Base-by-base conservation (phyloP, 2,797 vertebrate genomes). In the Melopsittacus undulatus region DNA sequence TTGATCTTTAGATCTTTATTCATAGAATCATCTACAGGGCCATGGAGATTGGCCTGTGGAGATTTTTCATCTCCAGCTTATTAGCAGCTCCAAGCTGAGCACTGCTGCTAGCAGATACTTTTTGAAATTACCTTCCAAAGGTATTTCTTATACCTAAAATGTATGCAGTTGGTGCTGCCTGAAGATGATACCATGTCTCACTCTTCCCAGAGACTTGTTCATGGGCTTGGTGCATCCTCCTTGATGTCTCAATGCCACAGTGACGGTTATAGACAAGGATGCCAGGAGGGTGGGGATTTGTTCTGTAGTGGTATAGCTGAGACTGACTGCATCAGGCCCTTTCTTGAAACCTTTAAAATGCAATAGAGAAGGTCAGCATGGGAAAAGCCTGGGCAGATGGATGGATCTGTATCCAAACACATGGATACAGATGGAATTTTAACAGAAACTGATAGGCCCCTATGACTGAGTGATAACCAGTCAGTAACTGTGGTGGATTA, bases 201-300 rank as follows among this genome's bases (percentile, higher is more conserved):
- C 11, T 70, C 45, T 68, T 70, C 27, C 76, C 36, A 61, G 26
- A 51, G n/a, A 14, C 30, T 54, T 19, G 26, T 66, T 68, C 21
- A 72, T 51, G 10, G 48, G 24, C 34, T 70, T 52, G 36, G 29
- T 7, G 30, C 5, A 1, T 70, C 16, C 26, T 83, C 22, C 45
- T 56, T 6, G 0, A 21, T n/a, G 69, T 51, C 45, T 32, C 43
- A 61, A 57, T 20, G 49, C 43, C 30, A 40, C 19, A 4, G 29
- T 11, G 75, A 49, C 45, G 4, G 2, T 45, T 40, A 11, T 4
- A 0, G 1, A 10, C 2, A 2, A 36, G 43, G 23, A 30, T 6
- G 1, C 17, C 34, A 15, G 66, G 40, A 75, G 22, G 40, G 59
- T 52, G 20, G 32, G 74, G 27, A 30, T 74, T 52, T 83, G 14